phyloP scores from a whole-genome alignment of 2,888 invertebrate species.

The Oithona nana region DNA sequence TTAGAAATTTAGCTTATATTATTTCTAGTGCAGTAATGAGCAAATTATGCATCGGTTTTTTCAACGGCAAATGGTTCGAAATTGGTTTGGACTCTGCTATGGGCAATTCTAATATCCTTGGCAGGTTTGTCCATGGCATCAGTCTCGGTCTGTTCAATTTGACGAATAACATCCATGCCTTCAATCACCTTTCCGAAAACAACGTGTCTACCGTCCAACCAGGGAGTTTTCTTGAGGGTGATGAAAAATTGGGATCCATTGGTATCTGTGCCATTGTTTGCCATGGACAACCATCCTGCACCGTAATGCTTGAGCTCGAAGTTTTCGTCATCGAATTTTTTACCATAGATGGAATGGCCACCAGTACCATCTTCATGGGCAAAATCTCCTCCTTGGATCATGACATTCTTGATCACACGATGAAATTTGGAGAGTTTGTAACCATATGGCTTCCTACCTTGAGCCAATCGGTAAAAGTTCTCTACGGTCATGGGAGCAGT shows the following conservation, averaged over 20 bases:
- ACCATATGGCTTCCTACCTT: constrained; percentile 82
- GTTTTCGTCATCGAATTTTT: constrained; percentile 20
- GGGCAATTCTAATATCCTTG: too few relatives aligned
- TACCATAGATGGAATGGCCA: constrained; percentile 21
- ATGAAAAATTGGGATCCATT: constrained; percentile 21
- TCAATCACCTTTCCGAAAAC: constrained; percentile 36
- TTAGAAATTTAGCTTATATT: too few relatives aligned
- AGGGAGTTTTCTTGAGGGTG: constrained; percentile 19
- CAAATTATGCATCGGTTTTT: too few relatives aligned
- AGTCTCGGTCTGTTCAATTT: too few relatives aligned
- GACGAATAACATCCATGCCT: constrained; percentile 75
- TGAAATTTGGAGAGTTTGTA: constrained; percentile 35
- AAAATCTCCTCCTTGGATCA: constrained; percentile 21
- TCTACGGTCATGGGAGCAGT: constrained; percentile 32
- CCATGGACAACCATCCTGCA: constrained; percentile 20
- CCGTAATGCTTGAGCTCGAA: constrained; percentile 19
- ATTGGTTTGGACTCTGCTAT: too few relatives aligned
- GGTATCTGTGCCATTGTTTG: constrained; percentile 20
- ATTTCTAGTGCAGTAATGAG: too few relatives aligned
- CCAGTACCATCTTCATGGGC: constrained; percentile 20
- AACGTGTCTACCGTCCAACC: constrained; percentile 20
- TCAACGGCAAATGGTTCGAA: too few relatives aligned
- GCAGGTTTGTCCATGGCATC: too few relatives aligned
- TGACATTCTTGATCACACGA: constrained; percentile 20
- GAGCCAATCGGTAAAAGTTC: constrained; percentile 57